These are phyloP conservation scores for Bradypodion ventrale DNA, from an alignment of 2,797 vertebrate genomes.

Conservation along the genomic window DNA sequence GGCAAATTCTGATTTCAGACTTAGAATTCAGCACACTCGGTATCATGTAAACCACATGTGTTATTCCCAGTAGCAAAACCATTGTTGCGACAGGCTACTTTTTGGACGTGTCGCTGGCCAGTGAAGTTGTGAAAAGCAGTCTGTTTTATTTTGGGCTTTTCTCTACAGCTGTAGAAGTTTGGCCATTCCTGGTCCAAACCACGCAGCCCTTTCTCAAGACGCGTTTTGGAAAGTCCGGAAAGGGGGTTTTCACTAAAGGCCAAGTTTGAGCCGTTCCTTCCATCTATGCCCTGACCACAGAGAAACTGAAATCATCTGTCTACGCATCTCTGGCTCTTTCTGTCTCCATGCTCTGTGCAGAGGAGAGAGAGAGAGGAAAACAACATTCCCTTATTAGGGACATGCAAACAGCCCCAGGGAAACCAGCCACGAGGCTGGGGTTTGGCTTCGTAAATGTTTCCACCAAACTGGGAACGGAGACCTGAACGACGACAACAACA, in stretches of 20 bases:
- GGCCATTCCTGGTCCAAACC: not conserved
- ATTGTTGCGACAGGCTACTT: not conserved
- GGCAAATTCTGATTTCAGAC: too few relatives aligned
- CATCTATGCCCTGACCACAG: slow-evolving; percentile 13
- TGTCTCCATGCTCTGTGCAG: slow-evolving; percentile 34
- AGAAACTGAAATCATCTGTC: slow-evolving; percentile 32
- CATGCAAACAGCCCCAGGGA: slow-evolving; percentile 40
- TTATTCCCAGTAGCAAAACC: too few relatives aligned
- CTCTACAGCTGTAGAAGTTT: fast-evolving
- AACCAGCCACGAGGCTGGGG: slow-evolving; percentile 40
- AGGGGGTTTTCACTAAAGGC: too few relatives aligned
- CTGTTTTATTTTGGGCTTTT: too few relatives aligned
- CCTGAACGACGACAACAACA: not conserved
- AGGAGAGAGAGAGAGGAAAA: not conserved
- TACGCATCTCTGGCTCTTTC: not conserved
- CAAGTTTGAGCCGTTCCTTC: not conserved
- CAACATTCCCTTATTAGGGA: slow-evolving; percentile 39
- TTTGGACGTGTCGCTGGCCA: too few relatives aligned
- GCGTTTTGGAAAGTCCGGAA: not conserved
- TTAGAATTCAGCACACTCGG: too few relatives aligned
- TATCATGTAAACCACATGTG: too few relatives aligned
- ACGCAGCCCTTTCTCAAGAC: too few relatives aligned
- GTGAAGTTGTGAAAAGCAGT: too few relatives aligned
- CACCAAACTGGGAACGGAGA: slow-evolving; percentile 26
- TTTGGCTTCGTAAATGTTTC: slow-evolving; percentile 62